Conservation (phyloP, 2,888 invertebrate genomes). For the Plebejus argus region DNA sequence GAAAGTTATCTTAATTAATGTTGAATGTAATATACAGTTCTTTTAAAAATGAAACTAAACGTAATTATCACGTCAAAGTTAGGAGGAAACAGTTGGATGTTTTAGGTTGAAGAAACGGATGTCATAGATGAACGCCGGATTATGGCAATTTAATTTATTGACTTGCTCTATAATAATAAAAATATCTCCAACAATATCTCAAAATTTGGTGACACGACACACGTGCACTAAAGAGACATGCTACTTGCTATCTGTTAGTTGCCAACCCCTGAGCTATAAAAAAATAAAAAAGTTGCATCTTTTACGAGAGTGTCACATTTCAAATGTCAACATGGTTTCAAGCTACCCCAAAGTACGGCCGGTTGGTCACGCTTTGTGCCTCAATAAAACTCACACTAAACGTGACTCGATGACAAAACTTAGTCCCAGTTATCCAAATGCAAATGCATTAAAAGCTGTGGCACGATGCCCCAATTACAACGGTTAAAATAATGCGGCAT, state of each 20-base stretch:
- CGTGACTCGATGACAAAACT: not conserved
- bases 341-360: too few relatives aligned
- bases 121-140: slow-evolving; percentile 6
- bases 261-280: too few relatives aligned
- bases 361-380: too few relatives aligned
- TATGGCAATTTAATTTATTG: not conserved
- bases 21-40: not conserved
- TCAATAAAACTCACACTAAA: too few relatives aligned
- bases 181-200: not conserved
- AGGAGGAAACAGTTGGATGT: not conserved
- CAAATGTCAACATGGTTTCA: too few relatives aligned
- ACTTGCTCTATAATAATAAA: not conserved
- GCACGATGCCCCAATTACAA: slow-evolving; percentile 13
- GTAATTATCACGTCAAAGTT: not conserved
- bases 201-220: not conserved
- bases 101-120: not conserved
- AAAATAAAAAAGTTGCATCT: too few relatives aligned
- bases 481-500: slow-evolving; percentile 32
- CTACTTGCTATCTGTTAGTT: too few relatives aligned
- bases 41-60: not conserved
- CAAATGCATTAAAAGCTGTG: not conserved
- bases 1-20: not conserved
- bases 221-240: not conserved
- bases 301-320: too few relatives aligned
- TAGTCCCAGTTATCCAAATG: not conserved